Conservation (phyloP, 2,113 vertebrate species). For the Tiliqua scincoides region DNA sequence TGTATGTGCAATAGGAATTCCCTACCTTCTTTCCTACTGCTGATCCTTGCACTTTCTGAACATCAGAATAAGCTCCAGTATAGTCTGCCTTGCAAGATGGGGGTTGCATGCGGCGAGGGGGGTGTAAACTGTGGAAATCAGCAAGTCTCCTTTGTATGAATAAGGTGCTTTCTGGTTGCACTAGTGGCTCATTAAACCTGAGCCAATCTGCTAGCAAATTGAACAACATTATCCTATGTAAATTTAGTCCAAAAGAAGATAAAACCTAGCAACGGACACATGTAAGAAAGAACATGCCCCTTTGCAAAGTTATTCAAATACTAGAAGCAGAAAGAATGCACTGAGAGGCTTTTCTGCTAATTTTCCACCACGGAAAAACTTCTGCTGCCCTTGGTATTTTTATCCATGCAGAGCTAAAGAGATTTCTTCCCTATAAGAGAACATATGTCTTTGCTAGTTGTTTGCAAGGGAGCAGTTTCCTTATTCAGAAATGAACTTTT, state of each 20-base stretch:
- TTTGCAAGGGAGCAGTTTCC: background rate
- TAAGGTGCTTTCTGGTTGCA: background rate
- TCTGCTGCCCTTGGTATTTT: background rate
- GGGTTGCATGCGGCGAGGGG: background rate
- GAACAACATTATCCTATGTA: background rate
- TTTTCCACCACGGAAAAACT: background rate
- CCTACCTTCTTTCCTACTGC: background rate
- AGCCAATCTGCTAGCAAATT: background rate
- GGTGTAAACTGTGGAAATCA: background rate
- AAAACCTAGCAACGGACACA: background rate
- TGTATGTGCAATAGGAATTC: background rate
- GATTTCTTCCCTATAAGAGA: background rate
- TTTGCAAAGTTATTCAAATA: background rate
- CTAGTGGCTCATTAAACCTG: background rate
- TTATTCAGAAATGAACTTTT: slow-evolving; percentile 18
- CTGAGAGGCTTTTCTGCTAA: background rate
- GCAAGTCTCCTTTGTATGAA: too few species aligned
- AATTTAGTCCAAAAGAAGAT: background rate
- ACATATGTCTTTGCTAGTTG: background rate
- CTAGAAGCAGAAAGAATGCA: background rate
- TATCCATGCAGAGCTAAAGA: background rate
- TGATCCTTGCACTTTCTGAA: background rate
- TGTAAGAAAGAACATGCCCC: background rate
- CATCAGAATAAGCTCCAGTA: too few species aligned
- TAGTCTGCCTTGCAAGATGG: background rate